Evolutionary conservation across 1,140 invertebrate genomes (phyloP).

Genomic region (Zaprionus africanus): DNA sequence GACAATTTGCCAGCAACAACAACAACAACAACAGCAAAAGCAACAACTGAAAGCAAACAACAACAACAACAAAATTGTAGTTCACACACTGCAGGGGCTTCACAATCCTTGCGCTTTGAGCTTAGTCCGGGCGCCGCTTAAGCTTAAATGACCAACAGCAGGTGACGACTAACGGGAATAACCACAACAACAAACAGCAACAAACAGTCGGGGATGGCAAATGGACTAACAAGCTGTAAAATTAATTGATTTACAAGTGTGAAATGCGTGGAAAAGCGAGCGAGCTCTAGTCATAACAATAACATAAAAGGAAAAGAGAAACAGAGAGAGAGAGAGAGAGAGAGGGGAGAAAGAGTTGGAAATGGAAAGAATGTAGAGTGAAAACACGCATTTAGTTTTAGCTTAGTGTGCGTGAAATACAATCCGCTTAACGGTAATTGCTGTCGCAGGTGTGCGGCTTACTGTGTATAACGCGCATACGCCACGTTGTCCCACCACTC

Average conservation of each 20-base stretch:
- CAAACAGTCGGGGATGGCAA: not conserved
- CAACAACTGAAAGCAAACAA: constrained; percentile 39
- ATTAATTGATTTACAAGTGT: constrained; percentile 82
- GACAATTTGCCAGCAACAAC: constrained; percentile 40
- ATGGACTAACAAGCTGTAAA: constrained; percentile 54
- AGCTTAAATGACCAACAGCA: constrained; percentile 72
- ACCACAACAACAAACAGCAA: constrained; percentile 27
- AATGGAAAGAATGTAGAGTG: constrained; percentile 23
- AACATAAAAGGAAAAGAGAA: constrained; percentile 16
- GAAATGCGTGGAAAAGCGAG: constrained; percentile 65
- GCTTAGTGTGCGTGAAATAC: constrained; percentile 58
- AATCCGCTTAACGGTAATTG: constrained; percentile 76
- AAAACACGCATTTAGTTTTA: constrained; percentile 61
- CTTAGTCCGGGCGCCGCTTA: constrained; percentile 65
- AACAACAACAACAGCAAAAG: constrained; percentile 2
- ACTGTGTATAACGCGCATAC: constrained; percentile 31
- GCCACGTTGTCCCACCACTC: constrained; percentile 19
- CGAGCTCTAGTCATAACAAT: constrained; percentile 46
- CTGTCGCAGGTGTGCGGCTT: constrained; percentile 42
- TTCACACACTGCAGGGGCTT: constrained; percentile 71
- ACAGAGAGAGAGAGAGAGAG: not conserved
- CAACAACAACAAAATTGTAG: constrained; percentile 50
- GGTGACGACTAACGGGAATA: constrained; percentile 45
- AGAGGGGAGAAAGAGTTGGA: constrained; percentile 12
- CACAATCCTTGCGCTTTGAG: constrained; percentile 63